Conservation (phyloP, 2,113 vertebrate genomes). For the Marcusenius ussheri region DNA sequence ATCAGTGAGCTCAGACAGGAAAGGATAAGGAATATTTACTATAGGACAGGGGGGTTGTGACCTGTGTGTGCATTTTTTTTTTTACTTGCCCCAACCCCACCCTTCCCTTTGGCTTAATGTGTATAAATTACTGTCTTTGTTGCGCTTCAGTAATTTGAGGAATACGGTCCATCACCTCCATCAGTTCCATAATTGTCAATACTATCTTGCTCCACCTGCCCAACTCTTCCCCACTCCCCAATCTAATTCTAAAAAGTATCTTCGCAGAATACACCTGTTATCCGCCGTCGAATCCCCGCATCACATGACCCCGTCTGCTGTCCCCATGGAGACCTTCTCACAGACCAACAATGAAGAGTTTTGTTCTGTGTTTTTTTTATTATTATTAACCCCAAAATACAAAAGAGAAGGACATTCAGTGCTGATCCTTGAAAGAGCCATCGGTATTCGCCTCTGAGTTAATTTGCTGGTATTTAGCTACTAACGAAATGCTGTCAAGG, state of each 20-base stretch:
- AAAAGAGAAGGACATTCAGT: neutral
- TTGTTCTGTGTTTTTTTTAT: neutral
- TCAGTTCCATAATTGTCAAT: neutral
- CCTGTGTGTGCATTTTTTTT: neutral
- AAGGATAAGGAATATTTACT: neutral
- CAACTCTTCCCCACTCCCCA: neutral
- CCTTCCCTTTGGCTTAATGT: neutral
- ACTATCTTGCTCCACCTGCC: neutral
- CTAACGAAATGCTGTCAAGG: constrained; percentile 61
- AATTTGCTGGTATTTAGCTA: constrained; percentile 65
- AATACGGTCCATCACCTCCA: neutral
- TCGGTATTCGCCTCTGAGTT: constrained; percentile 38
- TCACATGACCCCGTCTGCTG: neutral
- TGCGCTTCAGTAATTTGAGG: neutral
- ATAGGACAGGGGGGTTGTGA: neutral
- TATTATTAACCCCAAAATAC: neutral
- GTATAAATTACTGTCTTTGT: neutral
- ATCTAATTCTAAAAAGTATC: neutral
- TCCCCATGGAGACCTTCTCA: neutral
- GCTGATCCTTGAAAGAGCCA: neutral
- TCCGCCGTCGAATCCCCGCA: neutral
- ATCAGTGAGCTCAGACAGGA: neutral
- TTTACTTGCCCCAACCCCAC: neutral
- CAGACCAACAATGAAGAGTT: neutral
- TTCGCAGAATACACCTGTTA: neutral